These are phyloP conservation scores for Hofmannophila pseudospretella DNA, from an alignment of 2,888 invertebrate species.

Conservation along the genomic window DNA sequence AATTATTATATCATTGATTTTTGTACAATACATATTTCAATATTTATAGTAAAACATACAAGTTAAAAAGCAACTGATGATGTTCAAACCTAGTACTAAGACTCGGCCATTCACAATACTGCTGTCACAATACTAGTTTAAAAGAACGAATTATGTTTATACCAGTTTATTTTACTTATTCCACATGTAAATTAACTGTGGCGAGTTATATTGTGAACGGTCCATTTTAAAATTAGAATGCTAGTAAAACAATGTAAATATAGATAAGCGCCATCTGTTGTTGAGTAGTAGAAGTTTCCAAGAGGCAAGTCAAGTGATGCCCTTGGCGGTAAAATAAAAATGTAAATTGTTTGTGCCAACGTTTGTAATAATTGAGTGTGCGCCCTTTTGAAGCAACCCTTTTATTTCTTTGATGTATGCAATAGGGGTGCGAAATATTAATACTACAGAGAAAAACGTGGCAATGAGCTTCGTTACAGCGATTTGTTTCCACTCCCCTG, in stretches of 20 bases:
- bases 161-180: slow-evolving; percentile 21
- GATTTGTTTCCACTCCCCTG: slow-evolving; percentile 61
- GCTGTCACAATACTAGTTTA: slow-evolving; percentile 22
- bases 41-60: too few species aligned
- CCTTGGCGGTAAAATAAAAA: slow-evolving; percentile 38
- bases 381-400: slow-evolving; percentile 67
- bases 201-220: slow-evolving; percentile 50
- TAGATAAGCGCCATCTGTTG: slow-evolving; percentile 67
- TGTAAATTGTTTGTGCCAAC: slow-evolving; percentile 74
- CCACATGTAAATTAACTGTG: slow-evolving; percentile 17
- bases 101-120: slow-evolving; percentile 41
- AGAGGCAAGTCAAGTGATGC: slow-evolving; percentile 23
- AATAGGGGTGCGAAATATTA: slow-evolving; percentile 70
- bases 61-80: slow-evolving; percentile 67
- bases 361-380: slow-evolving; percentile 71
- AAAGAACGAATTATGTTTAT: slow-evolving; percentile 15
- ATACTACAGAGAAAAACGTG: slow-evolving; percentile 60
- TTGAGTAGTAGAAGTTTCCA: slow-evolving; percentile 49
- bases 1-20: slow-evolving; percentile 26
- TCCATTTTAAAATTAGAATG: slow-evolving; percentile 29
- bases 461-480: slow-evolving; percentile 68
- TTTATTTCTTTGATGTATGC: slow-evolving; percentile 74
- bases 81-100: slow-evolving; percentile 69
- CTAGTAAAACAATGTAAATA: slow-evolving; percentile 40
- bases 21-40: slow-evolving; percentile 20